Conservation (phyloP, 2,113 vertebrate species). For the Gnathonemus longibarbis region DNA sequence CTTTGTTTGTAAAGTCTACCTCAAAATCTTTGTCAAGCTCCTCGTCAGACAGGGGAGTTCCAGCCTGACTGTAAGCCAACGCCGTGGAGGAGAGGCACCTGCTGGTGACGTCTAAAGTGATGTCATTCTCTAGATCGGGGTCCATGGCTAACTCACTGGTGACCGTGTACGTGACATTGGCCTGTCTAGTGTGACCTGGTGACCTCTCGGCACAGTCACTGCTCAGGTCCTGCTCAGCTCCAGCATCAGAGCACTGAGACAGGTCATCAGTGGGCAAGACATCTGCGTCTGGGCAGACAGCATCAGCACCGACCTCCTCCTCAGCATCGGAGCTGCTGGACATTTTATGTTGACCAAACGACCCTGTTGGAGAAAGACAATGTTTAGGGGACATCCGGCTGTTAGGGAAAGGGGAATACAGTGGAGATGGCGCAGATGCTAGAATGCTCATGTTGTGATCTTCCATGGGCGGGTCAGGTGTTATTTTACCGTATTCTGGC, state of each 20-base stretch:
- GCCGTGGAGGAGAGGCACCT: slow-evolving; percentile 57
- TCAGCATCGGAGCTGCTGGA: slow-evolving; percentile 36
- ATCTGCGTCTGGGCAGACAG: not conserved
- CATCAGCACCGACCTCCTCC: not conserved
- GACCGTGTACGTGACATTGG: slow-evolving; percentile 66
- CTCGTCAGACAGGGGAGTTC: slow-evolving; percentile 53
- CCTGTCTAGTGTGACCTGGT: slow-evolving; percentile 36
- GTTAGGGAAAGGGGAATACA: not conserved
- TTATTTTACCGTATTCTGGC: slow-evolving; percentile 67
- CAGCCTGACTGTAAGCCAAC: slow-evolving; percentile 45
- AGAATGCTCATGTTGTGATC: slow-evolving; percentile 41
- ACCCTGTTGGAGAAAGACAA: slow-evolving; percentile 46
- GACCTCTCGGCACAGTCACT: slow-evolving; percentile 56
- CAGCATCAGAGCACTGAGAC: slow-evolving; percentile 66
- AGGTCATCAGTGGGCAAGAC: slow-evolving; percentile 51
- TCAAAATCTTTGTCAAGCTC: slow-evolving; percentile 62
- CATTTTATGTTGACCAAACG: slow-evolving; percentile 60
- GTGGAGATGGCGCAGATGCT: slow-evolving; percentile 25
- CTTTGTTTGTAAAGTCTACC: slow-evolving; percentile 56
- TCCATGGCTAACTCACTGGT: slow-evolving; percentile 61
- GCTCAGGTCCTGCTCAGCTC: slow-evolving; percentile 67
- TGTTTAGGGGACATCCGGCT: not conserved
- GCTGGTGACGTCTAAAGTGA: slow-evolving; percentile 60
- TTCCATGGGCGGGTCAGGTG: slow-evolving; percentile 34
- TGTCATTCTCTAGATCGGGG: slow-evolving; percentile 54